These are phyloP conservation scores for Galeopterus variegatus DNA, from an alignment of 2,113 vertebrate species.

Conservation along the genomic window DNA sequence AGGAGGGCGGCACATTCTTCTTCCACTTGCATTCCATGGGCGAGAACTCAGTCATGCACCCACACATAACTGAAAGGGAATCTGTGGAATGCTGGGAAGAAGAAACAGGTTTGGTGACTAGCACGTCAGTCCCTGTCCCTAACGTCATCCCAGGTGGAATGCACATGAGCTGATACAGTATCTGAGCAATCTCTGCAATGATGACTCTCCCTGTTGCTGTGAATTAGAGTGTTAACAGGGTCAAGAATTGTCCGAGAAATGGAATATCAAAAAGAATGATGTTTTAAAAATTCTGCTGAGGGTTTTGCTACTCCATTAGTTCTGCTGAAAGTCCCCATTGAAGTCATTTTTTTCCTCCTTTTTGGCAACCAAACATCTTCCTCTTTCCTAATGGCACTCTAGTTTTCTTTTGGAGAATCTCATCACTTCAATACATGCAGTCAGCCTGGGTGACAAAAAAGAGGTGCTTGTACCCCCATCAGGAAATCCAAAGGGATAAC, in stretches of 20 bases:
- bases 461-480: not conserved
- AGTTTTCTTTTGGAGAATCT: not conserved
- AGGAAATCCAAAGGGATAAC: not conserved
- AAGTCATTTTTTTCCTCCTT: not conserved
- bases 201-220: not conserved
- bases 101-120: not conserved
- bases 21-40: not conserved
- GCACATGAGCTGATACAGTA: not conserved
- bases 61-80: no score
- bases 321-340: not conserved
- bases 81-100: no score
- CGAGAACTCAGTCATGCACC: no score
- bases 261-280: not conserved
- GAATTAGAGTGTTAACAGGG: not conserved
- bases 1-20: not conserved
- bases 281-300: not conserved
- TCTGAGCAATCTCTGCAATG: not conserved
- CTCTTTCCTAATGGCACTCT: not conserved
- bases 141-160: not conserved
- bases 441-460: not conserved
- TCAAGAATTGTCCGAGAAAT: not conserved
- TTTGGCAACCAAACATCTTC: not conserved
- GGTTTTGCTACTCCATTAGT: not conserved
- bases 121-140: not conserved
- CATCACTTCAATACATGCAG: not conserved